A percentile compares a stretch with the other conserved stretches of the same genome.
These are phyloP conservation scores for Leptobrachium ailaonicum DNA, from an alignment of 2,113 vertebrate genomes.

Conservation along the genomic window DNA sequence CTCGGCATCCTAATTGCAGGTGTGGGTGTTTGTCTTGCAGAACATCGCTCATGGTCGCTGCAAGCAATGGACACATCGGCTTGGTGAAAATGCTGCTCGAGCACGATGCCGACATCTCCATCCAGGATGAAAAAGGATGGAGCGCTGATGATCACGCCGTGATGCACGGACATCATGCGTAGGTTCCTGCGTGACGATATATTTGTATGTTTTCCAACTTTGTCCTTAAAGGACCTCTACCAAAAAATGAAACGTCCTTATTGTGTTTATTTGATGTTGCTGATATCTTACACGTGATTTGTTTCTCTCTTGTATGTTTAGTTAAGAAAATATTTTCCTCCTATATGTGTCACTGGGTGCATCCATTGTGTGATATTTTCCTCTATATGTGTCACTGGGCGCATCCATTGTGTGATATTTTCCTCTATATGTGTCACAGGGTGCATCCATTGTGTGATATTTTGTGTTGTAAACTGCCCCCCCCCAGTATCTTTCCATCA, in stretches of 20 bases:
- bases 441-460: too few relatives aligned
- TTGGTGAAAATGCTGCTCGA: conserved; percentile 75
- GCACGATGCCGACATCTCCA: conserved; percentile 72
- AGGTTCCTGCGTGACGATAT: conserved; percentile 49
- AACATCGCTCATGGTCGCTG: conserved; percentile 79
- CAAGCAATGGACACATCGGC: conserved; percentile 74
- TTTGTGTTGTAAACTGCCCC: too few relatives aligned
- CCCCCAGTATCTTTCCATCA: too few relatives aligned
- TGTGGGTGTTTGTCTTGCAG: conserved; percentile 57
- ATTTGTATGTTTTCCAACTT: not conserved
- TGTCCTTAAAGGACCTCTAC: too few relatives aligned
- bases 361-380: too few relatives aligned
- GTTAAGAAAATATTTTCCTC: not conserved
- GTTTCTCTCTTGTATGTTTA: not conserved
- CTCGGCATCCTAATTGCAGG: too few relatives aligned
- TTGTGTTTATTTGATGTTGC: too few relatives aligned
- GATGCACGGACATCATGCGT: conserved; percentile 80
- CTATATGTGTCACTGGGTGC: not conserved
- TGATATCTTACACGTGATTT: too few relatives aligned
- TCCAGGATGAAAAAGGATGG: conserved; percentile 78
- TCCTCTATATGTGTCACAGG: too few relatives aligned
- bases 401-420: too few relatives aligned
- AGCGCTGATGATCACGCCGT: conserved; percentile 82
- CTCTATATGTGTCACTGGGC: too few relatives aligned
- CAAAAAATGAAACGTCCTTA: too few relatives aligned